Base-by-base conservation (phyloP, 2,797 vertebrate genomes). In the Schizopygopsis pylzovi region DNA sequence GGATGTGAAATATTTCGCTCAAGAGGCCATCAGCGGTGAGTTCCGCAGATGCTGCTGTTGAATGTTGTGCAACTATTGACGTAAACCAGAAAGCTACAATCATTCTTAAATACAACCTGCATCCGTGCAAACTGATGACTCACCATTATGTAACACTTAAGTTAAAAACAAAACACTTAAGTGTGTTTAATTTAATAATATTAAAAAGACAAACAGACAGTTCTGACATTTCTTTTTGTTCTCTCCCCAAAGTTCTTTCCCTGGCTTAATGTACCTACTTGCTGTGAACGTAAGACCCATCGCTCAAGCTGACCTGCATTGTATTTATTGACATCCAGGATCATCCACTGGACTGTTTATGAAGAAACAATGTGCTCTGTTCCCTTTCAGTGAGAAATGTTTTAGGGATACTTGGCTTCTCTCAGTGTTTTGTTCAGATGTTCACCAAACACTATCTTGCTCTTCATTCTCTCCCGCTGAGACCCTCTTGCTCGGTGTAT, bases 1-100 rank as follows among this genome's bases (percentile, higher is more conserved):
- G 95, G 97, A 98, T 85, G 97, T 98, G 90, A 98, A 97, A 89
- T 98, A 98, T 91, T 98, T 98, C 87, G 97, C 97, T 87, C 97
- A 97, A 92, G 97, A 98, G 94, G 97, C 97, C 41, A 95, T 98
- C 90, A 96, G 95, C 91, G 97, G 97, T 98, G 91, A 85, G 96
- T 49, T 43, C 41, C 1, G 4, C 45, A 59, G 49, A 16, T 54
- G 9, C 56, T 63, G n/a, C 56, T 45, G 15, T 79, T 25, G 8
- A 61, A 39, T 79, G 22, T 43, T 78, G 37, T 43, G 37, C 13
- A 79, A 43, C n/a, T 15, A 11, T 39, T 61, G 54, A 18, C 2
- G 4, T 7, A 43, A 79, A 61, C 54, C 56, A 43, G 41, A 61
- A 79, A 63, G 13, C 20, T 37, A 20, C 65, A 18, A 39, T 52